Conservation (phyloP, 1,140 invertebrate genomes). For the Drosophila athabasca region DNA sequence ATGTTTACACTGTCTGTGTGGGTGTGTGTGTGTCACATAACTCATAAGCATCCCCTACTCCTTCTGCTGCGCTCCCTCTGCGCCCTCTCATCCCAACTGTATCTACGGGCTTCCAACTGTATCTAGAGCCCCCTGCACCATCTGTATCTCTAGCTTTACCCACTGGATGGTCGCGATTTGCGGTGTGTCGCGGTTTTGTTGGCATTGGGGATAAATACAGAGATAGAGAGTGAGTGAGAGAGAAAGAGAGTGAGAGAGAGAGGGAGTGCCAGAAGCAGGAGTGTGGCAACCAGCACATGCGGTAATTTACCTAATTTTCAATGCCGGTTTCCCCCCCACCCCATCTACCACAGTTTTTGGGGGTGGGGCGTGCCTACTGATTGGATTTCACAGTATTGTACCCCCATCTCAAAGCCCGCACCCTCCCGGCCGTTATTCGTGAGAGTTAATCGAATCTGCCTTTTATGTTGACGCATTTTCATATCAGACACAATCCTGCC, state of each 20-base stretch:
- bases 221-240: constrained; percentile 19
- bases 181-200: constrained; percentile 53
- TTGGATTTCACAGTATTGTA: constrained; percentile 55
- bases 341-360: constrained; percentile 5
- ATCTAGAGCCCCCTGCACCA: no score
- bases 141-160: not conserved
- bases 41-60: constrained; percentile 19
- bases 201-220: constrained; percentile 46
- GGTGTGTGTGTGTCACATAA: constrained; percentile 29
- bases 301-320: constrained; percentile 76
- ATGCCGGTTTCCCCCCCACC: constrained; percentile 26
- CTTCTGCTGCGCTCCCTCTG: no score
- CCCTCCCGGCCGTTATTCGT: not conserved
- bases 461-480: constrained; percentile 70
- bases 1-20: constrained; percentile 44
- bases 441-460: constrained; percentile 68
- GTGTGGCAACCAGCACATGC: constrained; percentile 56
- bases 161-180: constrained; percentile 49
- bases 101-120: no score
- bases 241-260: not conserved
- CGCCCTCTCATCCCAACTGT: no score
- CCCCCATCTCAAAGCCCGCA: constrained; percentile 7
- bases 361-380: constrained; percentile 30
- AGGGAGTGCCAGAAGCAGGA: not conserved
- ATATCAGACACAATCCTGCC: constrained; percentile 47